Percentiles rank a stretch among this genome's conserved stretches.
These are phyloP conservation scores for Stictonetta naevosa DNA, from an alignment of 2,113 vertebrate species.

Conservation along the genomic window DNA sequence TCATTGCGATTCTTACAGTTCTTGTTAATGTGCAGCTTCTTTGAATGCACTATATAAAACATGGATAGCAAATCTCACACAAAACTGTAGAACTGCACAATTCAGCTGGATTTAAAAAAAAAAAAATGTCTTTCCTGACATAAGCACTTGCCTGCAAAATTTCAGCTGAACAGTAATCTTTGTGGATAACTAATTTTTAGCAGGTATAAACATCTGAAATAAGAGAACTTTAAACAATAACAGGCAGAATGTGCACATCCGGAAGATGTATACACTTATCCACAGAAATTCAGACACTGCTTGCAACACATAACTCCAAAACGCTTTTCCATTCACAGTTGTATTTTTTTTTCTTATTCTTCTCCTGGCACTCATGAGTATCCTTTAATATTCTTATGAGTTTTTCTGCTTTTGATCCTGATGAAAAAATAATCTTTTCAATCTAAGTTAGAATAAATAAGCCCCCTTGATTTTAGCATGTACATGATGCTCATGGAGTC, in stretches of 20 bases:
- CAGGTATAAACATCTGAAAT: not conserved
- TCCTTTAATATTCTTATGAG: not conserved
- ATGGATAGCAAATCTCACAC: not conserved
- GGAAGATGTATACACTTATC: not conserved
- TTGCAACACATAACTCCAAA: not conserved
- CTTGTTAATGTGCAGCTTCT: not conserved
- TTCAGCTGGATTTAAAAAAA: not conserved
- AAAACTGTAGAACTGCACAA: not conserved
- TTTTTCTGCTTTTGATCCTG: not conserved
- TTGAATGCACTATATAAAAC: not conserved
- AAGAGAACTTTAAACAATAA: not conserved
- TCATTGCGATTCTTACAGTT: not conserved
- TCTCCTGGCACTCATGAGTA: not conserved
- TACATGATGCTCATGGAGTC: not conserved
- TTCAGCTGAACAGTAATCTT: not conserved
- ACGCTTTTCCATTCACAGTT: not conserved
- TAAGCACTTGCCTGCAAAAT: not conserved
- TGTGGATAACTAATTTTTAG: not conserved
- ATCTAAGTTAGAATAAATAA: not conserved
- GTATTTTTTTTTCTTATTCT: not conserved
- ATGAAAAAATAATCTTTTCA: not conserved
- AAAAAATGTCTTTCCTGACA: not conserved
- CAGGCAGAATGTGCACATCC: not conserved
- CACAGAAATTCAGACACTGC: not conserved
- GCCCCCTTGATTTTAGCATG: not conserved